Evolutionary conservation across 2,113 vertebrate species (phyloP), one percentile per base, ranked within the genome.

Genomic region (Ammodramus savannarum): DNA sequence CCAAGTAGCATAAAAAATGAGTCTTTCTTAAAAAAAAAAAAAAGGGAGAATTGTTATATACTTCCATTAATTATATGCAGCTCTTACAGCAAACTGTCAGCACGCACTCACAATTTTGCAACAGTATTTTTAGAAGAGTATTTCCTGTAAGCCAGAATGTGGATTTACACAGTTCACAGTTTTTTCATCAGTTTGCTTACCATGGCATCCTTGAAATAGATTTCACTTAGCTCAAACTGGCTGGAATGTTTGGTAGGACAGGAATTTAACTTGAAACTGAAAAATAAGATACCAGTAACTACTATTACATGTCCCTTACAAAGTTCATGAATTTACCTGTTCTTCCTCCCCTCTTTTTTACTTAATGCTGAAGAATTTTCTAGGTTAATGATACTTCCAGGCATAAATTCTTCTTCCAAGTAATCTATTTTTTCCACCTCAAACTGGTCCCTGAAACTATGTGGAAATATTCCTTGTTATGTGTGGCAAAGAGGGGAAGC

Each of bases 351-450:
- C 10, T 21, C 13, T 55, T 51, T 91, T 85, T 91, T 23, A 68
- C 27, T 36, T 66, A 71, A 32, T 59, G 32, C 38, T 0, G 0
- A 68, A 66, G 46, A 82, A 63, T 38, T 85, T 94, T 88, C 63
- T 92, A 74, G 55, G 51, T 63, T 92, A 92, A 77, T 90, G 75
- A 71, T 66, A 88, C 55, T 88, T 86, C 46, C 88, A 88, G 90
- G 43, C 55, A 84, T 66, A 54, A 92, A 93, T 94, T 84, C 75
- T 90, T 88, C 46, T 79, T 41, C 6, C 16, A 36, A 67, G 23
- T 19, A 36, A 85, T 85, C 38, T 86, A 9, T 49, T 91, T 93
- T 95, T 38, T 90, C 72, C 32, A 43, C 65, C 49, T 95, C 78
- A 65, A 58, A 18, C 12, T 68, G 41, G 12, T 54, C 41, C 20